Conservation (phyloP, 2,113 vertebrate species). For the Canis aureus region DNA sequence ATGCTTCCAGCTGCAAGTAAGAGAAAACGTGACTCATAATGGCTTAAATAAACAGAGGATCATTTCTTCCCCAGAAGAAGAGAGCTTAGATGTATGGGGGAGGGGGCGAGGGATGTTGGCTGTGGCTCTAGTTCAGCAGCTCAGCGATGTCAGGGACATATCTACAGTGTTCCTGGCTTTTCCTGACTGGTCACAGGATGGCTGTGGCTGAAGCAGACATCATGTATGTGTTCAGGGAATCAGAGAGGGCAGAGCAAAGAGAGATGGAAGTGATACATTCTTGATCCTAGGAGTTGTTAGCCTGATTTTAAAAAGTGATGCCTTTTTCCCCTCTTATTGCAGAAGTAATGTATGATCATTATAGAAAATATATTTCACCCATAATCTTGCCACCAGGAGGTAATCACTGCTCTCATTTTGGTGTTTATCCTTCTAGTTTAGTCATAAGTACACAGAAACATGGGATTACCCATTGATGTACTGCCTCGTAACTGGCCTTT, state of each 20-base stretch:
- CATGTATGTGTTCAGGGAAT: neutral
- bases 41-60: constrained; percentile 17
- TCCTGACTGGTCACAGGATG: neutral
- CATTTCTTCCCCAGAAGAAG: neutral
- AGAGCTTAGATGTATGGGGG: neutral
- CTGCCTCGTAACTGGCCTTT: neutral
- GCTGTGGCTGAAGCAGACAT: neutral
- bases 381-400: neutral
- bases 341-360: neutral
- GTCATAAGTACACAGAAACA: neutral
- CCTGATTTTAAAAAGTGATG: neutral
- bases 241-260: neutral
- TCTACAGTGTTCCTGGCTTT: neutral
- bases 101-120: neutral
- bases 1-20: constrained; percentile 55
- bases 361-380: constrained; percentile 16
- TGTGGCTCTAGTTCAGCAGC: neutral
- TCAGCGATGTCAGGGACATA: neutral
- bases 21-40: constrained; percentile 19
- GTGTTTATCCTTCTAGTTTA: constrained; percentile 46
- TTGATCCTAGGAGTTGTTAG: neutral
- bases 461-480: neutral
- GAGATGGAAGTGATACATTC: neutral
- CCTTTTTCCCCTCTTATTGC: neutral
- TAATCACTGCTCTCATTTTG: constrained; percentile 14